Base-by-base conservation (phyloP, 2,888 invertebrate genomes). In the Latrodectus elegans region DNA sequence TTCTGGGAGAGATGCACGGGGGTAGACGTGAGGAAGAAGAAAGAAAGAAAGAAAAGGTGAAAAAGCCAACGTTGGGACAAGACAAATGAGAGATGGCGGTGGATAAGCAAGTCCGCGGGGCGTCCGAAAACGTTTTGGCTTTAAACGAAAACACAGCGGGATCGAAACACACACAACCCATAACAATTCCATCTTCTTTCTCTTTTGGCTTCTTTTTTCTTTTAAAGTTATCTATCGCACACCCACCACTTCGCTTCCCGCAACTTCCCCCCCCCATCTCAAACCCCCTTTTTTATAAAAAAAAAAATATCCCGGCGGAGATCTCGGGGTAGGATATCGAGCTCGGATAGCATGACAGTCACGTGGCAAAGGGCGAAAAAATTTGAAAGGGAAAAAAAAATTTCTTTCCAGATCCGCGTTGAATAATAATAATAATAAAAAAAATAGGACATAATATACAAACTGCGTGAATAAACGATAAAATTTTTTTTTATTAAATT, bases 71-170 rank as follows among this genome's bases (percentile, higher is more conserved):
- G 71, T 15, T 70, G 26, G 60, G 87, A 81, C 72, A 77, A 88
- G 87, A 88, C 82, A 88, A 88, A 88, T 78, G 87, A 88, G 78
- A 73, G 82, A 83, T 78, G 82, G 70, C 74, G 14, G 71, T 60
- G 70, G 87, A 88, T 88, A 88, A 82, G 74, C 82, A 68, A 78
- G 82, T 74, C 87, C 68, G 53, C 74, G 83, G 87, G 87, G 87
- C 74, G 83, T 81, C 81, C 86, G 65, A 76, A 72, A 76, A 81
- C 71, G 72, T 77, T 81, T 87, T 77, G 76, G 65, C 72, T 76
- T 87, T 81, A 87, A 87, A 81, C 77, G 81, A 87, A 87, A 87
- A 87, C 86, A 72, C 86, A 81, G 81, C 86, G 68, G 86, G 86
- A n/a, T 55, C 49, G 75, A 75, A 67, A 68, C 65, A 79, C 53